phyloP scores from a whole-genome alignment of 2,888 invertebrate genomes.

The Gandaritis pyraliata region DNA sequence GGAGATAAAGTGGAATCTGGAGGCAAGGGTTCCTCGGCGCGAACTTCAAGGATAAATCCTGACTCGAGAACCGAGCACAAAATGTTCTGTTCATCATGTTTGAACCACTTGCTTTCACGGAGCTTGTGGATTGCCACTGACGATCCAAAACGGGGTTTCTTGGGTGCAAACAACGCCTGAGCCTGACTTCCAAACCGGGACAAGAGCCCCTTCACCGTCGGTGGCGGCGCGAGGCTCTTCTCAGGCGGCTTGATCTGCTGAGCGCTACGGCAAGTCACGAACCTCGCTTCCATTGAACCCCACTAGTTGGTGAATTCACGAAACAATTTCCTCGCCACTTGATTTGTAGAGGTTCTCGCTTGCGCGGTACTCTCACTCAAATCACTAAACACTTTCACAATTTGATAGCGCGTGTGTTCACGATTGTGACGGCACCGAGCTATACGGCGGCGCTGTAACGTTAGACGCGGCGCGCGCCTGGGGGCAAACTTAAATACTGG shows the following conservation, averaged over 20 bases:
- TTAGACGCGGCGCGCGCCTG: conserved; percentile 80
- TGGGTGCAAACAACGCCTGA: conserved; percentile 80
- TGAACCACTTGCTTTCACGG: conserved; percentile 90
- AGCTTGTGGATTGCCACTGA: conserved; percentile 89
- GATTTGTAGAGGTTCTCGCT: conserved; percentile 48
- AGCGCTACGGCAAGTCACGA: conserved; percentile 83
- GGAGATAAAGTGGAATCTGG: conserved; percentile 77
- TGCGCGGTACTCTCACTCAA: conserved; percentile 75
- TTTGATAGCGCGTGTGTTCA: conserved; percentile 70
- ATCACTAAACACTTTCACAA: conserved; percentile 82
- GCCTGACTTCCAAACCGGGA: conserved; percentile 83
- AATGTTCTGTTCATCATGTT: conserved; percentile 87
- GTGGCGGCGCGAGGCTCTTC: conserved; percentile 79
- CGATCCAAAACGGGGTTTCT: conserved; percentile 84
- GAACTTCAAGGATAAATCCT: conserved; percentile 88
- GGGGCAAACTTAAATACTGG: conserved; percentile 64
- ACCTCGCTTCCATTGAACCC: conserved; percentile 85
- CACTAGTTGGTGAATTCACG: conserved; percentile 67
- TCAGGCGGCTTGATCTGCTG: conserved; percentile 84
- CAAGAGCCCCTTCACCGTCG: conserved; percentile 80
- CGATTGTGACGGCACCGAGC: conserved; percentile 56
- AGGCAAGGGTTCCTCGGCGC: conserved; percentile 78
- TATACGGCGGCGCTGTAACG: conserved; percentile 68
- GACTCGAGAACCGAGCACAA: conserved; percentile 89
- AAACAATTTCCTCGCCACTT: conserved; percentile 71